A percentile compares a stretch with the other conserved stretches of the same genome.
Evolutionary conservation across 2,888 invertebrate genomes (phyloP).

Genomic region (Oxytorus armatus): DNA sequence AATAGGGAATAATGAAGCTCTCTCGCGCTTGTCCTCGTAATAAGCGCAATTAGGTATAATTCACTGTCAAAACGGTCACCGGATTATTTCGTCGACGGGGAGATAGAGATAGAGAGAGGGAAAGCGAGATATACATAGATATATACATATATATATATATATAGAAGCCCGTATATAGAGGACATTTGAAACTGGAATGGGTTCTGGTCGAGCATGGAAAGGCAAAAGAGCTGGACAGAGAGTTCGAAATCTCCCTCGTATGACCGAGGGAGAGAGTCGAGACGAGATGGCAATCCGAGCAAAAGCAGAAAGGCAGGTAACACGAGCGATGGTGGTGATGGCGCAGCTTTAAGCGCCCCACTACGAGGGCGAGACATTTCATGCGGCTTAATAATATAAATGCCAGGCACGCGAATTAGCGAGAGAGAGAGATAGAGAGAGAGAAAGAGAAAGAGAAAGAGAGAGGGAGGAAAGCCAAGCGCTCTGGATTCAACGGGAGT

Average conservation of each 20-base stretch:
- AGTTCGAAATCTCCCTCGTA: slow-evolving; percentile 16
- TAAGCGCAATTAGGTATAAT: slow-evolving; percentile 80
- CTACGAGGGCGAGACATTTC: slow-evolving; percentile 75
- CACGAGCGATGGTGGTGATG: slow-evolving; percentile 31
- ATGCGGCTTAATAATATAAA: slow-evolving; percentile 82
- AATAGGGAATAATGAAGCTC: slow-evolving; percentile 78
- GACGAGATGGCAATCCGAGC: slow-evolving; percentile 20
- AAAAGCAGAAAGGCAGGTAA: slow-evolving; percentile 44
- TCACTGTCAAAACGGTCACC: slow-evolving; percentile 77
- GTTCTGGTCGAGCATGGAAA: slow-evolving; percentile 20
- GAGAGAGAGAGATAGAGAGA: slow-evolving; percentile 69
- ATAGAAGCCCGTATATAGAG: slow-evolving; percentile 45
- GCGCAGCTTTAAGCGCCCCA: slow-evolving; percentile 61
- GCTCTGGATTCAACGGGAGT: slow-evolving; percentile 25
- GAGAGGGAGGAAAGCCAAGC: slow-evolving; percentile 59
- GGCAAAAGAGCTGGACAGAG: slow-evolving; percentile 8
- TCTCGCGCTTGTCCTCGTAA: slow-evolving; percentile 74
- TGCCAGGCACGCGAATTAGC: slow-evolving; percentile 81
- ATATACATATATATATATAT: too few relatives aligned
- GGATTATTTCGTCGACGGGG: slow-evolving; percentile 76
- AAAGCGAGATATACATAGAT: slow-evolving; percentile 20
- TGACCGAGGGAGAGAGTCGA: slow-evolving; percentile 4
- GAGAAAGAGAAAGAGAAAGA: slow-evolving; percentile 75
- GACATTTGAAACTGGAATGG: slow-evolving; percentile 39
- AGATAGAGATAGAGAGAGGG: slow-evolving; percentile 45